Conservation (phyloP, 2,113 vertebrate genomes). For the Cochlearius cochlearius region DNA sequence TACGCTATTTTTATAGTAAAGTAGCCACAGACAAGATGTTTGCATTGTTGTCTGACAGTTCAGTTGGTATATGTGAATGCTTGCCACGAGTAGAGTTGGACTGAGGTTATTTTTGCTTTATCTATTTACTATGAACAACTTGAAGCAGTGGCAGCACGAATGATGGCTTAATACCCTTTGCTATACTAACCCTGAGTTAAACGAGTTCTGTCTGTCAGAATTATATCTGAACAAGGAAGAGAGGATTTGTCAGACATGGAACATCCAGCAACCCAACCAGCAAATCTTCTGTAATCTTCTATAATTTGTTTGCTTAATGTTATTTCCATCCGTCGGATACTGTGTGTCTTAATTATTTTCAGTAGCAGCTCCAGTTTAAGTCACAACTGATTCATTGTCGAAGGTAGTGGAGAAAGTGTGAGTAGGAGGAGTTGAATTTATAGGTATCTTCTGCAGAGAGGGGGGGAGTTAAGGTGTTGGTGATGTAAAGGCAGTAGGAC, state of each 20-base stretch:
- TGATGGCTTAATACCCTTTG: background rate
- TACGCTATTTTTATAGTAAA: background rate
- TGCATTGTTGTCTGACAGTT: background rate
- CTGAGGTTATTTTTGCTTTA: background rate
- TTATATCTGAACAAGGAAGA: background rate
- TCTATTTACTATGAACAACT: background rate
- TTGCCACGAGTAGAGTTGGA: background rate
- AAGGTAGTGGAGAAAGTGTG: background rate
- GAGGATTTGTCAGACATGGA: background rate
- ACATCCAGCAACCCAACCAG: background rate
- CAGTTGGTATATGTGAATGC: background rate
- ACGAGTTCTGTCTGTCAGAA: background rate
- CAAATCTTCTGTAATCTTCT: constrained; percentile 11
- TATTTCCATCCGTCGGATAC: background rate
- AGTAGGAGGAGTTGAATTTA: background rate
- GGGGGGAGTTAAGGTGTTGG: background rate
- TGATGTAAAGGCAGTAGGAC: background rate
- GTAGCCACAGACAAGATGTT: background rate
- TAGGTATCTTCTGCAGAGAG: background rate
- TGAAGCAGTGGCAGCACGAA: background rate
- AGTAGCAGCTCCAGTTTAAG: background rate
- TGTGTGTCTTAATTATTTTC: background rate
- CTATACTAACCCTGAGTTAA: background rate
- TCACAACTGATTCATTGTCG: background rate
- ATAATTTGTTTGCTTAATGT: background rate